Evolutionary conservation across 2,888 invertebrate species (phyloP).

Genomic region (Pilophorus perplexus): DNA sequence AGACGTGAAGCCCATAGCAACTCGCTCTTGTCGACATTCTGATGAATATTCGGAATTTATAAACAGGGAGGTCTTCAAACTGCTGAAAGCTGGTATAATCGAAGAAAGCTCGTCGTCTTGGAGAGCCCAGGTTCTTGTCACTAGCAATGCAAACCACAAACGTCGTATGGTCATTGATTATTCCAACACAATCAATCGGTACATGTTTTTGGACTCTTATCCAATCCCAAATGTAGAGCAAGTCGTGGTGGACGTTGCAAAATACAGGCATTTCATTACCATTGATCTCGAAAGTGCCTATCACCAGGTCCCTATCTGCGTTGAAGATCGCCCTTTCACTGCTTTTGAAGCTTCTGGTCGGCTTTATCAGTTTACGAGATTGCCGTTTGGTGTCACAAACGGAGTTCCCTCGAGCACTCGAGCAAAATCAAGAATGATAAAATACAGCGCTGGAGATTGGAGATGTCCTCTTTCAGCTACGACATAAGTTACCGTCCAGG

Average conservation of each 20-base stretch:
- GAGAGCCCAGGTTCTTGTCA: constrained; percentile 9
- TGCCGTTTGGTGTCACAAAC: constrained; percentile 17
- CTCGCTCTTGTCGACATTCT: not conserved
- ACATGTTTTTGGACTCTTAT: constrained; percentile 11
- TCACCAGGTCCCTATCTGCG: constrained; percentile 21
- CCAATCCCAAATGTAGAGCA: constrained; percentile 19
- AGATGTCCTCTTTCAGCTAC: too few relatives aligned
- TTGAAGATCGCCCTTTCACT: constrained; percentile 6
- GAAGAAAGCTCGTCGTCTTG: too few relatives aligned
- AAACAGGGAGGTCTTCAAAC: not conserved
- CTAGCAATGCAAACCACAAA: constrained; percentile 1
- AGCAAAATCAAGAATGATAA: too few relatives aligned
- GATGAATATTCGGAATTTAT: not conserved
- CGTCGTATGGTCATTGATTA: constrained; percentile 18
- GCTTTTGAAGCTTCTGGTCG: constrained; percentile 12
- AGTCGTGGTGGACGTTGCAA: not conserved
- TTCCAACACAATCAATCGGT: constrained; percentile 6
- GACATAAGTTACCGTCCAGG: constrained; percentile 44
- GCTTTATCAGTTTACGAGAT: constrained; percentile 15
- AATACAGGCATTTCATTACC: not conserved
- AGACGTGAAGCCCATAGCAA: not conserved
- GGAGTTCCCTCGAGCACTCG: constrained; percentile 11
- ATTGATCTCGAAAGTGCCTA: constrained; percentile 9
- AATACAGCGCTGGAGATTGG: too few relatives aligned
- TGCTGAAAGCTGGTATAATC: not conserved